Evolutionary conservation across 2,888 invertebrate genomes (phyloP), one percentile per base, ranked within the genome.

Genomic region (Mimumesa dahlbomi): DNA sequence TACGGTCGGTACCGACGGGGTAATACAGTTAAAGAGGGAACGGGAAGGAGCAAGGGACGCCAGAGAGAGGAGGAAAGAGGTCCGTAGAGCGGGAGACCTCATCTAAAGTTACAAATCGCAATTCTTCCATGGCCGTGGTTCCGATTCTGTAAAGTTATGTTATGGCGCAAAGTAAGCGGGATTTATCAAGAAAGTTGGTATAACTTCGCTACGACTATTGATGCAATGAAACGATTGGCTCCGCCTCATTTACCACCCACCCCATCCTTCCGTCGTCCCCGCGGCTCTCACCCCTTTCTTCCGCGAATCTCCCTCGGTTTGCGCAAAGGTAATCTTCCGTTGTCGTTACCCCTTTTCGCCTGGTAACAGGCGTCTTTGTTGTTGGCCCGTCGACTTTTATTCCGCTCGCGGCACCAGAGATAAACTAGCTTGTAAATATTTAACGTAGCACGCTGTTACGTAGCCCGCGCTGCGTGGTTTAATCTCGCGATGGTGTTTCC

Each of bases 191-290:
- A 88, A 89, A 89, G 87, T 89, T 89, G 84, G 88, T 87, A 87
- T 85, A 88, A 88, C 89, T 87, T 84, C 75, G 81, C 83, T 85
- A 87, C 86, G 89, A 89, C 88, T 89, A 88, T 89, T 87, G 88
- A 89, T 88, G 88, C 89, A 89, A 89, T 89, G 89, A 88, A 89
- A 89, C 89, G 89, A 89, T 88, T 88, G 88, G 88, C 85, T 86
- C 83, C 87, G 88, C 86, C 88, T 89, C 89, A 89, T 88, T 89
- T 88, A 84, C 86, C 79, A 82, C 77, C 84, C 25, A 3, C 25
- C 25, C 25, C 25, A n/a, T 84, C 81, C 77, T 29, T 42, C 57
- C 70, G n/a, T n/a, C n/a, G n/a, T 56, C 53, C 25, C 25, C 7
- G 4, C 25, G 25, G 63, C 54, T 46, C 59, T 45, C 64, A 62